Conservation (phyloP, 1,140 invertebrate genomes). For the Planococcus citri region DNA sequence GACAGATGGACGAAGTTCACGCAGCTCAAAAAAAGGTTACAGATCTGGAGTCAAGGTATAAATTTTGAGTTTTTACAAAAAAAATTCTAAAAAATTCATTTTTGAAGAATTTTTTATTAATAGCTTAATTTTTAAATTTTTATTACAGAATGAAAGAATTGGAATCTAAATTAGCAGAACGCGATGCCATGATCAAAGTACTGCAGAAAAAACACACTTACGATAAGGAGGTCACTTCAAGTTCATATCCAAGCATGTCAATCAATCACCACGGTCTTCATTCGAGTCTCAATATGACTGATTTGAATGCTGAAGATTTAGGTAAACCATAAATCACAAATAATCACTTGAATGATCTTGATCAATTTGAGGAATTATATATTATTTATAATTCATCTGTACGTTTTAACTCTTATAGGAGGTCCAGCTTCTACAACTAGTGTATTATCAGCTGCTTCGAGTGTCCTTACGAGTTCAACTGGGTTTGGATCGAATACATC, state of each 20-base stretch:
- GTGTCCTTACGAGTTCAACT: slow-evolving; percentile 32
- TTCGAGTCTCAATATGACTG: slow-evolving; percentile 35
- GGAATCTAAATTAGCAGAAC: slow-evolving; percentile 74
- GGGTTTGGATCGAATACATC: slow-evolving; percentile 46
- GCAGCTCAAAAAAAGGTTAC: slow-evolving; percentile 68
- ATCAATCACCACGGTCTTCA: slow-evolving; percentile 42
- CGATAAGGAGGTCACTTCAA: slow-evolving; percentile 47
- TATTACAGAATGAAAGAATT: slow-evolving; percentile 63
- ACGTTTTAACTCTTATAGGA: slow-evolving; percentile 13
- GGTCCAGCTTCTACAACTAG: slow-evolving; percentile 30
- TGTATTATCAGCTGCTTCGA: slow-evolving; percentile 29
- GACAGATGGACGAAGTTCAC: slow-evolving; percentile 75
- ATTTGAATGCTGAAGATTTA: slow-evolving; percentile 38
- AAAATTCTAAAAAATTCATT: no score
- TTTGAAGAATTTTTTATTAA: neutral
- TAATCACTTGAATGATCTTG: neutral
- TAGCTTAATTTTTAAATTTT: neutral
- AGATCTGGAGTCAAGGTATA: slow-evolving; percentile 64
- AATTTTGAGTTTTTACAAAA: no score
- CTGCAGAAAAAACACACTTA: slow-evolving; percentile 65
- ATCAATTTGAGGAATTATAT: neutral
- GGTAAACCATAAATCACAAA: slow-evolving; percentile 31
- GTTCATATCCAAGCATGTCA: slow-evolving; percentile 35
- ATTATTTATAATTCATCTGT: neutral
- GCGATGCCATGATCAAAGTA: slow-evolving; percentile 80